Conservation (phyloP, 2,797 vertebrate species). For the Sebastes vulpes region DNA sequence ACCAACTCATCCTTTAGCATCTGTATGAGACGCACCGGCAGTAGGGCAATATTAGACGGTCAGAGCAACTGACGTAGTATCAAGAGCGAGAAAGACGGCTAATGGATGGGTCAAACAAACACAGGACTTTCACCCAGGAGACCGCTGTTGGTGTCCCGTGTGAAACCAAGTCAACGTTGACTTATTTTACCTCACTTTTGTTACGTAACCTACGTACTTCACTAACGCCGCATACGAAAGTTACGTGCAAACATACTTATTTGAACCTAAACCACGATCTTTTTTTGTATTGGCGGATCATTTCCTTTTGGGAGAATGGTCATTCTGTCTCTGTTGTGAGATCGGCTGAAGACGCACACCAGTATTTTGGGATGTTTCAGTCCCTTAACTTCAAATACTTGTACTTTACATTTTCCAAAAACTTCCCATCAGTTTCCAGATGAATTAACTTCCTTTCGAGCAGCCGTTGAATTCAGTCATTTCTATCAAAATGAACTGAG, state of each 20-base stretch:
- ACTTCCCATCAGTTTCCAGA: not conserved
- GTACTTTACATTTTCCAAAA: not conserved
- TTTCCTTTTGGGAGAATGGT: not conserved
- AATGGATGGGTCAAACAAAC: not conserved
- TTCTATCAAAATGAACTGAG: not conserved
- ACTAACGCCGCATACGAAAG: not conserved
- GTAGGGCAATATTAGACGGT: not conserved
- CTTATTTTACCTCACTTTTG: not conserved
- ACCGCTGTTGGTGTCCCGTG: not conserved
- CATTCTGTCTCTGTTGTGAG: not conserved
- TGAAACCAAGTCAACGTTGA: not conserved
- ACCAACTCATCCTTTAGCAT: not conserved
- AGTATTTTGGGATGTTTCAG: not conserved
- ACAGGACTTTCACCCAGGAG: not conserved
- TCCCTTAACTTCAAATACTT: not conserved
- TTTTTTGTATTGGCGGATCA: not conserved
- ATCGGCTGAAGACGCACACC: not conserved
- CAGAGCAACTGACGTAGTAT: not conserved
- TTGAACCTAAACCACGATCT: not conserved
- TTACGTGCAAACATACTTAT: not conserved
- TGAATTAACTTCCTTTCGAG: not conserved
- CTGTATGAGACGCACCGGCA: not conserved
- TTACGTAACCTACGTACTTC: not conserved
- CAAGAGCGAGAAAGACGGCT: not conserved
- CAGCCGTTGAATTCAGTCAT: not conserved